Evolutionary conservation across 2,888 invertebrate genomes (phyloP), one percentile per base, ranked within the genome.

Genomic region (Taphrorychus bicolor): DNA sequence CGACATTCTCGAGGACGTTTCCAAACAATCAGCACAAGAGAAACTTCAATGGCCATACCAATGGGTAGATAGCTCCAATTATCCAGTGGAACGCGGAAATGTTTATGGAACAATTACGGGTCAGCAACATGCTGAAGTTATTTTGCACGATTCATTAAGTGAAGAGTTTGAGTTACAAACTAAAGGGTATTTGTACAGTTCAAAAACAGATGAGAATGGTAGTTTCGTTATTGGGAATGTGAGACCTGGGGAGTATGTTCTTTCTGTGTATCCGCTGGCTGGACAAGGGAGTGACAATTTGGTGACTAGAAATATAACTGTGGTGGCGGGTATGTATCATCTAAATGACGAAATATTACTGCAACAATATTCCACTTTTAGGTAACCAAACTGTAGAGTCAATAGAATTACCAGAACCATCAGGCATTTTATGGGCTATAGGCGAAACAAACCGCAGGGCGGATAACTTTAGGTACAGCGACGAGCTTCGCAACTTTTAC

Each of bases 21-120:
- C 41, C 9, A 52, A 41, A 5, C 67, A 67, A 40, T 57, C 62
- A 18, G 5, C 21, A 5, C 19, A 48, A 21, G 67, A 67, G 17
- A 42, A 62, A 58, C 7, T 42, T 3, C 56, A 62, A 23, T 67
- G 67, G 67, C 67, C 67, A 14, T 67, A 67, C 40, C 54, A 56
- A 56, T 67, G 60, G 60, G 51, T 67, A 11, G 52, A 62, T 5
- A 61, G n/a, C n/a, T n/a, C n/a, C 53, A 53, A 42, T 21, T 24
- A 45, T 21, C 17, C 3, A 19, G 42, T 14, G 53, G 53, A 42
- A 19, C 19, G 14, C n/a, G n/a, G n/a, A n/a, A n/a, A n/a, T n/a
- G 61, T 53, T 1, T 17, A 42, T n/a, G 9, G 41, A n/a, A n/a
- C n/a, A n/a, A n/a, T n/a, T n/a, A n/a, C n/a, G n/a, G n/a, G n/a